Conservation (phyloP, 1,140 invertebrate genomes). For the Zaprionus camerounensis region DNA sequence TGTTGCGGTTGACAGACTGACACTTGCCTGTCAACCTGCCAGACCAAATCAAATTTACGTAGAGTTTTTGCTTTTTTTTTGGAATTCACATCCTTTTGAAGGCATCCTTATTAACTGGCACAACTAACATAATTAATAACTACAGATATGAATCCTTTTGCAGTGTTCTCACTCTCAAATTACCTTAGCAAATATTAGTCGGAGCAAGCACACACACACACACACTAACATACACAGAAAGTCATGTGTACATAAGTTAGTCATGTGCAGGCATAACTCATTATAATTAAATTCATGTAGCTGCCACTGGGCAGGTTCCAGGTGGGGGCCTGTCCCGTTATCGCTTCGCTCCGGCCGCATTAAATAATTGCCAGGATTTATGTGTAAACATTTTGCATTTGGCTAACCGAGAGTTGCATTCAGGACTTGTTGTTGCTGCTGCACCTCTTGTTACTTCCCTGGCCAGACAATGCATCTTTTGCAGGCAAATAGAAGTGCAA, state of each 20-base stretch:
- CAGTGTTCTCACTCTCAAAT: neutral
- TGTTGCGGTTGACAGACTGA: slow-evolving; percentile 69
- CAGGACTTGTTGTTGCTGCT: slow-evolving; percentile 39
- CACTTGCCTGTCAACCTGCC: slow-evolving; percentile 65
- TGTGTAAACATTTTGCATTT: slow-evolving; percentile 71
- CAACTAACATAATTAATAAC: neutral
- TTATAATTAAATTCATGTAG: slow-evolving; percentile 76
- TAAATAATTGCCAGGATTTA: slow-evolving; percentile 80
- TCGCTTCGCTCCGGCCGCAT: slow-evolving; percentile 65
- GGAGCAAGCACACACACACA: neutral
- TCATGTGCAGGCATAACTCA: slow-evolving; percentile 73
- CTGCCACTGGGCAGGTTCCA: neutral
- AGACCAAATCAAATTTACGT: slow-evolving; percentile 34
- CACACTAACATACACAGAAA: slow-evolving; percentile 43
- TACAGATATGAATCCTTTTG: neutral
- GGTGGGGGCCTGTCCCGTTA: slow-evolving; percentile 45
- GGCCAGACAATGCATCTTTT: slow-evolving; percentile 65
- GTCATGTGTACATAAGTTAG: slow-evolving; percentile 39
- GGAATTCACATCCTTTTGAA: neutral
- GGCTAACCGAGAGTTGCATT: slow-evolving; percentile 52
- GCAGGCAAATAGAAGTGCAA: slow-evolving; percentile 59
- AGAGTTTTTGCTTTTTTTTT: neutral
- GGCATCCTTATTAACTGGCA: neutral
- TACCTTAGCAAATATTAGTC: neutral
- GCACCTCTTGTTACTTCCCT: neutral